Evolutionary conservation across 2,797 vertebrate genomes (phyloP).

Genomic region (Characodon lateralis): DNA sequence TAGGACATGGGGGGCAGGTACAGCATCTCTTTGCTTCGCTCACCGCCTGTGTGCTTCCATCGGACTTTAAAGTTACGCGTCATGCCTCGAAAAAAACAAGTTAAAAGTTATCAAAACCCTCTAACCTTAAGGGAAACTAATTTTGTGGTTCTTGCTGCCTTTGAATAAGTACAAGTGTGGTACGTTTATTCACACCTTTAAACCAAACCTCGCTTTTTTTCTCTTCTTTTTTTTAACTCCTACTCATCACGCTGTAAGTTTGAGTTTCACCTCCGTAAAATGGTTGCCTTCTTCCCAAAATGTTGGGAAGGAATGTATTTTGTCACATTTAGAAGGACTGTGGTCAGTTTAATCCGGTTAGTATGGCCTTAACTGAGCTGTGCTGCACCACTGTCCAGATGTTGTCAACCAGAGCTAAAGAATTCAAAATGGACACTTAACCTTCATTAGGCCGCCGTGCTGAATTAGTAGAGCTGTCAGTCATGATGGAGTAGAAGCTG

Average conservation of each 20-base stretch:
- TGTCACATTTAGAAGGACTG: not conserved
- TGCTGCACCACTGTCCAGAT: constrained; percentile 71
- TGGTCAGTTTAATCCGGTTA: not conserved
- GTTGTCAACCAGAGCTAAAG: constrained; percentile 43
- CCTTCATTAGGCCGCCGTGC: constrained; percentile 18
- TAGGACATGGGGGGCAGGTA: constrained; percentile 18
- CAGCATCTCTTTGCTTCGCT: constrained; percentile 54
- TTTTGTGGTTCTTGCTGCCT: not conserved
- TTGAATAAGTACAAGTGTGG: not conserved
- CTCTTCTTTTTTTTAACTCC: not conserved
- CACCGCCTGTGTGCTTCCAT: not conserved
- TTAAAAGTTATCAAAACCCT: not conserved
- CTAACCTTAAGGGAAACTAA: not conserved
- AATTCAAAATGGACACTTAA: constrained; percentile 76
- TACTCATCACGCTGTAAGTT: not conserved
- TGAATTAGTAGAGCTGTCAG: constrained; percentile 17
- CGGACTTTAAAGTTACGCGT: constrained; percentile 2
- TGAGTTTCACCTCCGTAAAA: not conserved
- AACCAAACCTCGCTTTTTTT: not conserved
- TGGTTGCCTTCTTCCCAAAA: not conserved
- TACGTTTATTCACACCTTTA: not conserved
- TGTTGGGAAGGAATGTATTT: not conserved
- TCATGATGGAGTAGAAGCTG: not conserved
- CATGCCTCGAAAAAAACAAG: not conserved
- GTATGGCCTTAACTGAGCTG: constrained; percentile 7